Evolutionary conservation across 2,888 invertebrate species (phyloP).

Genomic region (Polymixis lichenea): DNA sequence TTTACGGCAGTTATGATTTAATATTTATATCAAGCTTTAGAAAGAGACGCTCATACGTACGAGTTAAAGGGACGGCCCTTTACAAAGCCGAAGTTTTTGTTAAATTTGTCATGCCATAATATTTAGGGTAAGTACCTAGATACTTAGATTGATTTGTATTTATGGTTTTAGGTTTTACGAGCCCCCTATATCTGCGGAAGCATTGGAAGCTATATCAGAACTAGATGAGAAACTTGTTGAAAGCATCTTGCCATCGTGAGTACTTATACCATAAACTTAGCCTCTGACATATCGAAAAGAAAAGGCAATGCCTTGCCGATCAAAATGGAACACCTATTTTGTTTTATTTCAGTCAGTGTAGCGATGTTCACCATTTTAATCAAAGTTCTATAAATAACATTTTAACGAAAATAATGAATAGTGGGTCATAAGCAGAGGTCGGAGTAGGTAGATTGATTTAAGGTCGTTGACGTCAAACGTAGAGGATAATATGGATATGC

Average conservation of each 20-base stretch:
- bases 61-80: not conserved
- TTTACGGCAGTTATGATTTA: not conserved
- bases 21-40: not conserved
- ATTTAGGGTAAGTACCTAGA: too few species aligned
- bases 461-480: too few species aligned
- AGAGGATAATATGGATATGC: too few species aligned
- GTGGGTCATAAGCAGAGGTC: too few species aligned
- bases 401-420: too few species aligned
- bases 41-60: not conserved
- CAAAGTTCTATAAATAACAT: too few species aligned
- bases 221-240: slow-evolving; percentile 80
- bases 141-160: not conserved
- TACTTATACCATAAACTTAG: slow-evolving; percentile 25
- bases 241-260: slow-evolving; percentile 84
- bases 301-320: not conserved
- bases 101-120: not conserved
- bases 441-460: too few species aligned
- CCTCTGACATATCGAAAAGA: not conserved
- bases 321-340: not conserved
- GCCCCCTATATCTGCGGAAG: slow-evolving; percentile 89
- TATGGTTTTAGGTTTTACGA: slow-evolving; percentile 90
- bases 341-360: not conserved
- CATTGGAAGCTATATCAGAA: slow-evolving; percentile 87
- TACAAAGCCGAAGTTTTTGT: not conserved
- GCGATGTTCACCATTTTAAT: not conserved